Percentiles rank a stretch among this genome's conserved stretches.
Evolutionary conservation across 2,797 vertebrate species (phyloP).

Genomic region (Geotrypetes seraphini): DNA sequence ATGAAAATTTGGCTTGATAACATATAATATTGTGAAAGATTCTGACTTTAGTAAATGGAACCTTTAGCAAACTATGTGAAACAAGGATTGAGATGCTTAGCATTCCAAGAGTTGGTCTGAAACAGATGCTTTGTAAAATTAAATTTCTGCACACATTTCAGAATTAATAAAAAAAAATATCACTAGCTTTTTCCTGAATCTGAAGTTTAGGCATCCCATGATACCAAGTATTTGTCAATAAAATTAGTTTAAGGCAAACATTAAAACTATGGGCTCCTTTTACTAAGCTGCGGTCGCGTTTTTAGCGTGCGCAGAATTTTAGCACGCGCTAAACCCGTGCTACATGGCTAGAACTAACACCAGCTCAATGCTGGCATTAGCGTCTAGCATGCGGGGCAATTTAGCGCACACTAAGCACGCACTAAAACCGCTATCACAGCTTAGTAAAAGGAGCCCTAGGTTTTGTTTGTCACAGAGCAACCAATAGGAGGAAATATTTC

Average conservation of each 20-base stretch:
- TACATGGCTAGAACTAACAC: no score
- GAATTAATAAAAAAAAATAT: constrained; percentile 37
- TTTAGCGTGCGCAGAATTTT: no score
- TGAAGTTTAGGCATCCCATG: constrained; percentile 32
- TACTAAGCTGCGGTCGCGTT: no score
- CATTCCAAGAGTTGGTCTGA: constrained; percentile 13
- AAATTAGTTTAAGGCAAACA: constrained; percentile 27
- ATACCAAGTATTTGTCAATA: constrained; percentile 36
- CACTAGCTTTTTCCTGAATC: constrained; percentile 24
- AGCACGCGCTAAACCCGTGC: no score
- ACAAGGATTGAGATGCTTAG: constrained; percentile 17
- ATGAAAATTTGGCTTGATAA: background rate
- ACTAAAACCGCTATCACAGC: no score
- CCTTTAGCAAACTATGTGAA: constrained; percentile 5
- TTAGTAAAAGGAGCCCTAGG: no score
- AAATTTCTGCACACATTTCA: constrained; percentile 33
- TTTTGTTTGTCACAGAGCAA: constrained; percentile 14
- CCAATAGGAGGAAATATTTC: no score
- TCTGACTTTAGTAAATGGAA: constrained; percentile 9
- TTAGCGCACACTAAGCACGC: no score
- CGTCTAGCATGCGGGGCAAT: no score
- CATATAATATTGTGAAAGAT: background rate
- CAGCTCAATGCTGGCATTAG: no score
- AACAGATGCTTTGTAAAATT: constrained; percentile 44
- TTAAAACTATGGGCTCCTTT: constrained; percentile 12